Evolutionary conservation across 2,797 vertebrate genomes (phyloP), one percentile per base, ranked within the genome.

Genomic region (Lagodon rhomboides): DNA sequence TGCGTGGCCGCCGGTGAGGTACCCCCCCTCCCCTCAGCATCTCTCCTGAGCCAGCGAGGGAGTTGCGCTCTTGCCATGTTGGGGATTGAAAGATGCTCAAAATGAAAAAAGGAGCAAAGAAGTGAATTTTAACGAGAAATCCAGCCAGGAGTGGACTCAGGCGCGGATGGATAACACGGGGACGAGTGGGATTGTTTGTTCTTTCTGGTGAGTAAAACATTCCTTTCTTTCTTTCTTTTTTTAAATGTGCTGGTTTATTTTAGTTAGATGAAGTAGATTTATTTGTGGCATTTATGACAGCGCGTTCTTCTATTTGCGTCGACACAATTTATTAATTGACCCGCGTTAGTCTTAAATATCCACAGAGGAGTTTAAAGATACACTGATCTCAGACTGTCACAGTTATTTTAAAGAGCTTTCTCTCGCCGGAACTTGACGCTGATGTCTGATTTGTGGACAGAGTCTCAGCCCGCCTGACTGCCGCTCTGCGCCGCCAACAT

Each of bases 401-500:
- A 7, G 5, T 46, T 46, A 18, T 63, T 46, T 47, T 18, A 68
- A 75, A 38, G 18, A 7, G 7, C 7, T 1, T 53, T 68, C 17
- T 41, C 2, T 27, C 58, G 4, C 12, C n/a, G 53, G 3, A 63
- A 5, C 30, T 41, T 75, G n/a, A 72, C 27, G 20, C 18, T 59
- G 61, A 76, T 63, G 17, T 84, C 86, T 23, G 60, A 69, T 85
- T 79, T 79, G 50, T 88, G 63, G 65, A 77, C 79, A 90, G 88
- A 90, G 43, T 86, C 25, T 68, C 51, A 81, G 51, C 38, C 61
- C 78, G 74, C 79, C 73, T 27, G 66, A 68, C 70, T 84, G 73
- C 72, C 17, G 72, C 38, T 68, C 65, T 46, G 58, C 75, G 67
- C 73, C 75, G 67, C 47, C 79, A 94, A 73, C 83, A 98, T 98